Evolutionary conservation across 2,797 vertebrate genomes (phyloP).

Genomic region (Cichlasoma orientale): DNA sequence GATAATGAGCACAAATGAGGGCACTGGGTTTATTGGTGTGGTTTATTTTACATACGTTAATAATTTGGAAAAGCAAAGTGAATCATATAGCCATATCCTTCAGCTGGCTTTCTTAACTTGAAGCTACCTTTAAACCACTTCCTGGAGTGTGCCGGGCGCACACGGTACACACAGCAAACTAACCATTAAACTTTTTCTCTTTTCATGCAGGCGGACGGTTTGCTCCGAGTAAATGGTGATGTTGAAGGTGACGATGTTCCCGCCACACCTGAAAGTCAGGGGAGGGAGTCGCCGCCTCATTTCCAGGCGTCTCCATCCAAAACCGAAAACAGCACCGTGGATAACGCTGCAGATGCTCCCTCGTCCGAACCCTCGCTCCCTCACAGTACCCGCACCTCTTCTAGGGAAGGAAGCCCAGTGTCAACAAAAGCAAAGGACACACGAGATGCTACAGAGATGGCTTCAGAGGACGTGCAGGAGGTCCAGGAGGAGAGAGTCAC

Average conservation of each 20-base stretch:
- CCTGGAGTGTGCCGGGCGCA: neutral
- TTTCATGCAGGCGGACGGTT: slow-evolving; percentile 81
- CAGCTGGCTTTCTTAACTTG: neutral
- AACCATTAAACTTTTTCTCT: neutral
- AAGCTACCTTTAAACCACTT: neutral
- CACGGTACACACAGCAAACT: neutral
- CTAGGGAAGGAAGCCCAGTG: neutral
- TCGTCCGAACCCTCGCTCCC: slow-evolving; percentile 17
- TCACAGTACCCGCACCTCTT: neutral
- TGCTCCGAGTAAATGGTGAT: slow-evolving; percentile 86
- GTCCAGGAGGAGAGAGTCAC: slow-evolving; percentile 14
- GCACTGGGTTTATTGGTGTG: neutral
- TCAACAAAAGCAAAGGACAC: slow-evolving; percentile 5
- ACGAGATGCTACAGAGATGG: neutral
- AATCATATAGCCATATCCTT: neutral
- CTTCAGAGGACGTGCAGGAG: slow-evolving; percentile 5
- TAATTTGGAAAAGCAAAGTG: neutral
- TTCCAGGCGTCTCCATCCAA: slow-evolving; percentile 66
- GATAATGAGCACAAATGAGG: slow-evolving; percentile 37
- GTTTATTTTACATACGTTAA: neutral
- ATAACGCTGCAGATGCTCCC: slow-evolving; percentile 12
- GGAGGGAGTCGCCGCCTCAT: slow-evolving; percentile 56
- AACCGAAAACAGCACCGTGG: slow-evolving; percentile 8
- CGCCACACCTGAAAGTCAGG: slow-evolving; percentile 43
- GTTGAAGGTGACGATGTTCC: slow-evolving; percentile 55